Evolutionary conservation across 2,888 invertebrate genomes (phyloP).

Genomic region (Xylota sylvarum): DNA sequence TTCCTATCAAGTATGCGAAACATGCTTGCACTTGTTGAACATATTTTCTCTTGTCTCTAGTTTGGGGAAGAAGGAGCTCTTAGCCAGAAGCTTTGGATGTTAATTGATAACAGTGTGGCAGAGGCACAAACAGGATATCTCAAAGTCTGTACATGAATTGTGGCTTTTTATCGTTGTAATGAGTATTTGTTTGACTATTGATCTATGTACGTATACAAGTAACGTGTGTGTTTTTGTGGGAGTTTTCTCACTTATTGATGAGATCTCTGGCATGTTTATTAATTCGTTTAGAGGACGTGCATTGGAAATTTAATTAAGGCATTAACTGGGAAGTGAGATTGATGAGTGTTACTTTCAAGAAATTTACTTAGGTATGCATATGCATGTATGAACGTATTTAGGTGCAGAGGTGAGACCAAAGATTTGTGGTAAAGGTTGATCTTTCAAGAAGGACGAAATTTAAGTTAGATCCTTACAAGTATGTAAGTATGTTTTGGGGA

Average conservation of each 20-base stretch:
- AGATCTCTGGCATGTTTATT: not conserved
- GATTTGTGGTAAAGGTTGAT: no score
- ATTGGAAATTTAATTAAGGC: not conserved
- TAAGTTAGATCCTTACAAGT: no score
- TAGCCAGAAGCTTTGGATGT: constrained; percentile 42
- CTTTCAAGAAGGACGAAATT: no score
- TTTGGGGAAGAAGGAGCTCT: constrained; percentile 18
- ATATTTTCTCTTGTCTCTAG: not conserved
- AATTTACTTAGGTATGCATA: no score
- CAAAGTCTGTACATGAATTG: not conserved
- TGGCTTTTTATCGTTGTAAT: constrained; percentile 32
- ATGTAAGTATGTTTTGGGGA: no score
- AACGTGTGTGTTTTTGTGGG: not conserved
- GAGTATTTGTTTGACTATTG: constrained; percentile 5
- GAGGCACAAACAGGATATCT: not conserved
- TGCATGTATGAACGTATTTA: no score
- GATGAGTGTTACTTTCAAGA: not conserved
- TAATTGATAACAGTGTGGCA: constrained; percentile 54
- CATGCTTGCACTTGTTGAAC: constrained; percentile 61
- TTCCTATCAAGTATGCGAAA: constrained; percentile 52
- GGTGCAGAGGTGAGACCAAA: no score
- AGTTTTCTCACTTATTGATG: not conserved
- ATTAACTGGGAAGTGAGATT: not conserved
- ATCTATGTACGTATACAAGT: not conserved
- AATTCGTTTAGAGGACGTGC: not conserved